Evolutionary conservation across 2,888 invertebrate genomes (phyloP).

Genomic region (Holacanthella duospinosa): DNA sequence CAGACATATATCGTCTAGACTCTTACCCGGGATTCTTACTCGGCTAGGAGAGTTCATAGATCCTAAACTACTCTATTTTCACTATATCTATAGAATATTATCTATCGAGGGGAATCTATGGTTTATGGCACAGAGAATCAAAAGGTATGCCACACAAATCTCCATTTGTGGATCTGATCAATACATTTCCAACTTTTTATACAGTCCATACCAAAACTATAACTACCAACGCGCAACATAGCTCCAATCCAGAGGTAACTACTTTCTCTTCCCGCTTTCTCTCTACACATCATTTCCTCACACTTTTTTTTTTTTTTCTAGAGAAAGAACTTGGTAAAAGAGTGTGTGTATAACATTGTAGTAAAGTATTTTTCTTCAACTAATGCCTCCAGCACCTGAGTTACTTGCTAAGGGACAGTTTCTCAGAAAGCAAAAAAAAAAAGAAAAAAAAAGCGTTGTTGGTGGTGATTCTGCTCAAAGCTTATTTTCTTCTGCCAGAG

Average conservation of each 20-base stretch:
- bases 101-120: conserved; percentile 11
- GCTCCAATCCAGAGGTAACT: no score
- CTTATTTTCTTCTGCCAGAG: neutral
- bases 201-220: neutral
- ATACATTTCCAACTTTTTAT: no score
- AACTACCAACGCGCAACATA: no score
- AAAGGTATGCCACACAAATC: conserved; percentile 13
- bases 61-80: no score
- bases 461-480: neutral
- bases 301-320: neutral
- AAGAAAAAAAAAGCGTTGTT: neutral
- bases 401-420: neutral
- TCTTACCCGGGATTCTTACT: neutral
- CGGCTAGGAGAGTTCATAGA: neutral
- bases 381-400: no score
- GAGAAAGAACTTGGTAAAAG: no score
- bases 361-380: no score
- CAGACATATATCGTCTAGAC: neutral
- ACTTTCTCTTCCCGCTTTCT: neutral
- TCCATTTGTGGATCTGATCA: conserved; percentile 11
- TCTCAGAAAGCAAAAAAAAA: neutral
- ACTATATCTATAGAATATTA: neutral
- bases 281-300: neutral
- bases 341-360: no score
- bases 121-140: conserved; percentile 10